Percentiles rank a stretch among this genome's conserved stretches.
phyloP scores from a whole-genome alignment of 2,113 vertebrate species.

The Sceloporus tristichus region DNA sequence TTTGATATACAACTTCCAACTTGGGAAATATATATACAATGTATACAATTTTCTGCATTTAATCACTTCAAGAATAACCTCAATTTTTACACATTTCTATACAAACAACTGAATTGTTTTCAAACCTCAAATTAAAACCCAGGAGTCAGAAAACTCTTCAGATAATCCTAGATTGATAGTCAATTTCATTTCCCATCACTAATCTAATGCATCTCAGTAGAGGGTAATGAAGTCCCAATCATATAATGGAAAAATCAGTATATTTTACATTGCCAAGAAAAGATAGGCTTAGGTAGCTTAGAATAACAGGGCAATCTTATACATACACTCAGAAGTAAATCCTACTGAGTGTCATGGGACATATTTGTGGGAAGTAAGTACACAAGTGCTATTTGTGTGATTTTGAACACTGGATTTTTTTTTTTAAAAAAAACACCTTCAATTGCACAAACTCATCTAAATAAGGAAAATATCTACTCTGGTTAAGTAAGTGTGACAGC shows the following conservation, averaged over 20 bases:
- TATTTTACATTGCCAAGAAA: slow-evolving; percentile 52
- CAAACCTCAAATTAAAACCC: slow-evolving; percentile 16
- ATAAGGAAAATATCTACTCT: neutral
- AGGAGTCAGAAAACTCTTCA: slow-evolving; percentile 42
- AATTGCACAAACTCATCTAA: slow-evolving; percentile 48
- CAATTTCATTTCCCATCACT: slow-evolving; percentile 46
- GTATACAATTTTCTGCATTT: slow-evolving; percentile 43
- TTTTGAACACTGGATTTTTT: slow-evolving; percentile 19
- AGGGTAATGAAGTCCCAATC: slow-evolving; percentile 34
- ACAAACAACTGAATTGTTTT: slow-evolving; percentile 13
- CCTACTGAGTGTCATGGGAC: neutral
- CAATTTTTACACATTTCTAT: slow-evolving; percentile 22
- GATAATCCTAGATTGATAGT: slow-evolving; percentile 44
- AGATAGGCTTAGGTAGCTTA: slow-evolving; percentile 40
- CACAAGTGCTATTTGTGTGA: neutral
- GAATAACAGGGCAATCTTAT: neutral
- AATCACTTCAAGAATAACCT: slow-evolving; percentile 40
- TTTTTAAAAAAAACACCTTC: neutral
- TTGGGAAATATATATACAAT: slow-evolving; percentile 69
- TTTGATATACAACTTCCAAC: slow-evolving; percentile 65
- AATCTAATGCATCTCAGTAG: slow-evolving; percentile 49
- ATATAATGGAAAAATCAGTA: slow-evolving; percentile 47
- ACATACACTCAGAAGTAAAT: neutral
- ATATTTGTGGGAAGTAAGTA: neutral
- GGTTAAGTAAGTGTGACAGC: slow-evolving; percentile 3